Evolutionary conservation across 1,140 invertebrate species (phyloP).

Genomic region (Achroia grisella): DNA sequence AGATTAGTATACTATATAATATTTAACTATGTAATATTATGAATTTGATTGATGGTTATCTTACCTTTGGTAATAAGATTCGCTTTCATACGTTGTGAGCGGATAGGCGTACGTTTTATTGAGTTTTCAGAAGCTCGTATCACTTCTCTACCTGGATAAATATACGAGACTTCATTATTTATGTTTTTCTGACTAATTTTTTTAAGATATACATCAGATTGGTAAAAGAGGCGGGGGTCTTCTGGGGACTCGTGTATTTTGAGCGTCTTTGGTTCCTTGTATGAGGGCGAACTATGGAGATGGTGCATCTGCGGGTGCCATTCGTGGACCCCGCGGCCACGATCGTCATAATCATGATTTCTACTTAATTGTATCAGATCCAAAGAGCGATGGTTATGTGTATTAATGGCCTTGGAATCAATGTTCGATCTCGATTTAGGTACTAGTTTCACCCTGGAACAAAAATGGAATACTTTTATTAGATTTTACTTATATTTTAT

Average conservation of each 20-base stretch:
- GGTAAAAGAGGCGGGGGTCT: conserved; percentile 59
- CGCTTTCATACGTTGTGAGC: too few relatives aligned
- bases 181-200: conserved; percentile 39
- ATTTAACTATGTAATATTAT: too few relatives aligned
- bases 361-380: conserved; percentile 12
- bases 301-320: conserved; percentile 23
- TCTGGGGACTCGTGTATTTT: conserved; percentile 48
- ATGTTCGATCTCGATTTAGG: conserved; percentile 9
- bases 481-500: not conserved
- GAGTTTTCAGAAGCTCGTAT: conserved; percentile 22
- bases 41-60: too few relatives aligned
- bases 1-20: too few relatives aligned
- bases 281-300: conserved; percentile 20
- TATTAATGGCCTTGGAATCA: conserved; percentile 4
- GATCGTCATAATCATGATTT: conserved; percentile 53
- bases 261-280: conserved; percentile 21
- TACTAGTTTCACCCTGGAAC: conserved; percentile 23
- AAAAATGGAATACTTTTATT: not conserved
- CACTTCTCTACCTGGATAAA: conserved; percentile 47
- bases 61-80: too few relatives aligned
- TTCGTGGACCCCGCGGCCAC: conserved; percentile 34
- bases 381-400: conserved; percentile 18
- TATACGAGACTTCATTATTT: conserved; percentile 35
- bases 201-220: conserved; percentile 54
- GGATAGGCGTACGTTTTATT: too few relatives aligned